Evolutionary conservation across 2,113 vertebrate genomes (phyloP), one percentile per base, ranked within the genome.

Genomic region (Microcebus jonahi): DNA sequence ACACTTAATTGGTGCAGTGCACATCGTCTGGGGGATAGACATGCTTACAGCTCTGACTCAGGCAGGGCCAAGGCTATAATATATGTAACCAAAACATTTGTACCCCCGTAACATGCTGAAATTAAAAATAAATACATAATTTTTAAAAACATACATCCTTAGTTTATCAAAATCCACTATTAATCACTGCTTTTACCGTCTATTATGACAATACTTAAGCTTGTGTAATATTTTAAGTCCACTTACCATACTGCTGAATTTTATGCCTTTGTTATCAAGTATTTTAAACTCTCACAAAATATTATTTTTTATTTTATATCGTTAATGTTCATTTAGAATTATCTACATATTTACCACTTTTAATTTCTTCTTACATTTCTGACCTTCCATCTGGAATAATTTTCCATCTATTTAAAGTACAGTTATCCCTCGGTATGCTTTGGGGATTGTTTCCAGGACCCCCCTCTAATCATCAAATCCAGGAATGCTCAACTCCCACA

Each of bases 361-460:
- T 96, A 15, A 21, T 31, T 86, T 94, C 42, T 86, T 93, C 31
- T 65, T 96, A 5, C 21, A 76, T 88, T 70, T 91, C 50, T n/a
- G 29, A 94, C 34, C 65, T 76, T 81, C 48, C 3, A 25, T 42
- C 5, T 91, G 53, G n/a, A 68, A 31, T 70, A 36, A 6, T 61
- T 83, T 83, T 91, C 82, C 53, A 45, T 55, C 53, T 93, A 57
- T 63, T 45, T 96, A 68, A 96, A 81, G 48, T 25, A 61, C 14
- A 83, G 59, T 25, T 59, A 25, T 25, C 23, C 59, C 23, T 55
- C 53, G 1, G 17, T 61, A 61, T 61, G 25, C 59, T 61, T 61
- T 8, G 59, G 59, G 59, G 20, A 61, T 25, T 61, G 59, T 21
- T 61, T 61, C n/a, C n/a, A n/a, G n/a, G n/a, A n/a, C n/a, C n/a